Base-by-base conservation (phyloP, 2,113 vertebrate genomes). In the Tringa solitaria region DNA sequence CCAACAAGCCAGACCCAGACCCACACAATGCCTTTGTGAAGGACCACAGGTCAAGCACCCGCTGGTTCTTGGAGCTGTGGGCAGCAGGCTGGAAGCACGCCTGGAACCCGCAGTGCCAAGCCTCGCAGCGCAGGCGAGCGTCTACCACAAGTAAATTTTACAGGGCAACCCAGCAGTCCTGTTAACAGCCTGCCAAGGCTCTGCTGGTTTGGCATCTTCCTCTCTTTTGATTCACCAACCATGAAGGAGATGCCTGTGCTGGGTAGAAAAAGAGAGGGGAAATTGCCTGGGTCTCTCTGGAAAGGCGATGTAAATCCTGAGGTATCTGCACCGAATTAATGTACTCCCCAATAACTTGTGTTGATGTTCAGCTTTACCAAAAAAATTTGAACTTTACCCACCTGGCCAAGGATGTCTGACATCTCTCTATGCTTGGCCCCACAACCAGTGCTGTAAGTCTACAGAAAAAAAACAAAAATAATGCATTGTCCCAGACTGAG, bases 31-130 rank as follows among this genome's bases (percentile, higher is more conserved):
- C 11, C 27, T 68, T 60, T 6, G 41, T 3, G n/a, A 60, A 41
- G 53, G 39, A 37, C 53, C 65, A 46, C 51, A 15, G n/a, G 24
- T 5, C 51, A 73, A 53, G 72, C 9, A 41, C 28, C 23, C 39
- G 3, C 26, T 17, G 11, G 46, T 16, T 77, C 43, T 8, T 3
- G 43, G 43, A 64, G 64, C 64, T 0, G 1, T 0, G 2, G 24
- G 14, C 50, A 59, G 33, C 28, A 41, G 26, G 26, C 15, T 59
- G 46, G 60, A 48, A 65, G 18, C n/a, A 3, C 2, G 39, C 32
- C 53, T 33, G 41, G 91, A 67, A 22, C 26, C 3, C 20, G 53
- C 39, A 28, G 51, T 9, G 39, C 45, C 0, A 2, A 81, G 19
- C 22, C 48, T 50, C 6, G 1, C 9, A 4, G 54, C 5, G 27